Evolutionary conservation across 2,888 invertebrate species (phyloP).

Genomic region (Drosophila heteroneura): DNA sequence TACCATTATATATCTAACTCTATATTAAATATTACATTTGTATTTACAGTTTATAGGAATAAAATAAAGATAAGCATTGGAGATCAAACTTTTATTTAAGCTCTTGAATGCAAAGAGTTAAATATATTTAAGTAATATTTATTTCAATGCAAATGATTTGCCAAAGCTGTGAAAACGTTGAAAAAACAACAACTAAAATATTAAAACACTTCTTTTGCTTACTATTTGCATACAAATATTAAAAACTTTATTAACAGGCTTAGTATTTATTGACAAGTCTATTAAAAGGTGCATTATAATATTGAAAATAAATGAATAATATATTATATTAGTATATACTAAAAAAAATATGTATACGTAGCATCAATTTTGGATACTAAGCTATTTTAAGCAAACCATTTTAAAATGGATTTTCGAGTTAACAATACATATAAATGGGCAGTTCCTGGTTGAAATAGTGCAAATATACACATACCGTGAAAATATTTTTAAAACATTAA

Average conservation of each 20-base stretch:
- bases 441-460: constrained; percentile 79
- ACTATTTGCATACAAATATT: not conserved
- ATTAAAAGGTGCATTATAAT: constrained; percentile 42
- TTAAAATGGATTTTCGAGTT: constrained; percentile 4
- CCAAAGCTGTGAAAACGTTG: constrained; percentile 4
- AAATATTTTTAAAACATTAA: constrained; percentile 51
- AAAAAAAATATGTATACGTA: not conserved
- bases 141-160: constrained; percentile 1
- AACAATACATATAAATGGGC: constrained; percentile 53
- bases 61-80: constrained; percentile 15
- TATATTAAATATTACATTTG: constrained; percentile 28
- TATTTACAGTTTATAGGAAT: constrained; percentile 18
- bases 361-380: not conserved
- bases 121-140: constrained; percentile 8
- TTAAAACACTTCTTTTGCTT: not conserved
- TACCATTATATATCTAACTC: not conserved
- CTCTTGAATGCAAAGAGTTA: constrained; percentile 13
- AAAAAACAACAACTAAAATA: not conserved
- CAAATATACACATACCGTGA: constrained; percentile 66
- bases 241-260: not conserved
- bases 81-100: constrained; percentile 21
- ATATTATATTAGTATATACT: not conserved
- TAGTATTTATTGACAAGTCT: constrained; percentile 32
- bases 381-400: constrained; percentile 3
- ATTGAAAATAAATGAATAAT: constrained; percentile 6